Evolutionary conservation across 2,888 invertebrate genomes (phyloP), one percentile per base, ranked within the genome.

Genomic region (Bugulina stolonifera): DNA sequence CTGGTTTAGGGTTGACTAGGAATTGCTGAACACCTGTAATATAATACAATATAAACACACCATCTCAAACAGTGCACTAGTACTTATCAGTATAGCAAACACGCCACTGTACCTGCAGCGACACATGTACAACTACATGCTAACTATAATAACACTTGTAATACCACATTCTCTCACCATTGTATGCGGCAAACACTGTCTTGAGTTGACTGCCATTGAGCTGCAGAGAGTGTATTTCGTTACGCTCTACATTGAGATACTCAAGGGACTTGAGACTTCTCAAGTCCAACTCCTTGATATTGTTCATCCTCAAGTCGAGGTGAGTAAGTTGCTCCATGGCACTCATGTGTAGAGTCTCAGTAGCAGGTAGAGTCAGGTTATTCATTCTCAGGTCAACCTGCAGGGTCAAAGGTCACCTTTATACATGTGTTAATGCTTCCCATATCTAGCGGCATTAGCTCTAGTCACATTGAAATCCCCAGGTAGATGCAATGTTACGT

Each of bases 281-380:
- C 35, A 86, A 77, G 77, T 85, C 85, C 43, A 86, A 77, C 71
- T 83, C 82, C 3, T 76, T 73, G 27, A 83, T 74, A n/a, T 76
- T 72, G 76, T 86, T 86, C 76, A 86, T 85, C 1, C 85, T 75
- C 35, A 86, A 77, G 77, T 86, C 86, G 58, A 86, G 74, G 76
- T 85, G 84, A 2, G 84, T 83, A 73, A 85, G 77, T 70, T 80
- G 78, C 69, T 82, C 81, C 57, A 85, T 77, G 54, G 77, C 77
- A 57, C 80, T 79, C 74, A 84, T 81, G 74, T 81, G 80, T 35
- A 80, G 77, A 64, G 80, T 80, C 75, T 83, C 83, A 73, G 79
- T 79, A 0, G 81, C 79, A 27, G 79, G 75, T 58, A 84, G 75
- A 22, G 79, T 77, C 55, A 85, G 76, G 34, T 76, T 78, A 75